Conservation (phyloP, 2,888 invertebrate species). For the Anoncus sp. region DNA sequence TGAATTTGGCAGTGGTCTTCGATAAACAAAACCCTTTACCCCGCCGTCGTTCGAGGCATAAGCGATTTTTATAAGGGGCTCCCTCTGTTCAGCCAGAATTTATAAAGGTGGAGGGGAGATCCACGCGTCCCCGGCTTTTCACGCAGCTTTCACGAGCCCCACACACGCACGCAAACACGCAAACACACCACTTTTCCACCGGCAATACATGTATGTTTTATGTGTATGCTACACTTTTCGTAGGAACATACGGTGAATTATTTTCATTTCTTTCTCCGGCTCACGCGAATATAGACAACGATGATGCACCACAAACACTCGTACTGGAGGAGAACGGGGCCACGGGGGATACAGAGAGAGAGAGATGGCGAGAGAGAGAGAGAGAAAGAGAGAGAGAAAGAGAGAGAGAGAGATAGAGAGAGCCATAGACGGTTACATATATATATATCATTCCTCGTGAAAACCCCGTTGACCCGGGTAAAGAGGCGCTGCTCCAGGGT, state of each 20-base stretch:
- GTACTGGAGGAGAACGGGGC: conserved; percentile 37
- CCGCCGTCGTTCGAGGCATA: conserved; percentile 81
- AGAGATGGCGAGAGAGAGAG: neutral
- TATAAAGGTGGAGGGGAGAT: conserved; percentile 65
- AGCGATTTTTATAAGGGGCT: conserved; percentile 81
- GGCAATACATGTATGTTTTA: conserved; percentile 1
- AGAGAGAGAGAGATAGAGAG: conserved; percentile 1
- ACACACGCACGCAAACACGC: conserved; percentile 22
- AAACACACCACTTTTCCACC: conserved; percentile 13
- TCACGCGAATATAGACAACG: conserved; percentile 13
- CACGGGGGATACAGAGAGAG: conserved; percentile 24
- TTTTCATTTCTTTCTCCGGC: conserved; percentile 15
- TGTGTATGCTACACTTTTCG: neutral
- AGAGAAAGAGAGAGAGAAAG: conserved; percentile 13
- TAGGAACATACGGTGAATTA: conserved; percentile 12
- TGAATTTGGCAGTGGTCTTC: conserved; percentile 79
- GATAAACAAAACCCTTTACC: conserved; percentile 81
- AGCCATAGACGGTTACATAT: conserved; percentile 18
- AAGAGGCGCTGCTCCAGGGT: conserved; percentile 59
- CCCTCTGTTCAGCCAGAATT: conserved; percentile 81
- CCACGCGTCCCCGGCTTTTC: conserved; percentile 64
- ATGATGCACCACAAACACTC: conserved; percentile 44
- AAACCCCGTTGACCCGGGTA: conserved; percentile 60
- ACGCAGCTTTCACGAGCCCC: conserved; percentile 53
- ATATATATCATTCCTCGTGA: conserved; percentile 47